These are phyloP conservation scores for Buceros bicornis DNA, from an alignment of 2,797 vertebrate species.

Conservation along the genomic window DNA sequence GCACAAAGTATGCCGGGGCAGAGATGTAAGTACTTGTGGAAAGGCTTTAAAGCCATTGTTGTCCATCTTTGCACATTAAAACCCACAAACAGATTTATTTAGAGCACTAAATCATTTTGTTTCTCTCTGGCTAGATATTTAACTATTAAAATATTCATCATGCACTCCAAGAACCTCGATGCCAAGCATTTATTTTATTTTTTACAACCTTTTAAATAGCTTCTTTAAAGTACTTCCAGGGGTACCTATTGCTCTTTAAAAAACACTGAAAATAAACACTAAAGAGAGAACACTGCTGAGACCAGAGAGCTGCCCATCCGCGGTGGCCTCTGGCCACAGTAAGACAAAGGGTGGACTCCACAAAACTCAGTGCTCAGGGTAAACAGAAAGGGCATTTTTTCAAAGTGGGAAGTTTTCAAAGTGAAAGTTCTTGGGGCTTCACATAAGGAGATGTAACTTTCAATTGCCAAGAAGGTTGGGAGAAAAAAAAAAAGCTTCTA, in stretches of 20 bases:
- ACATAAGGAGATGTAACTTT: neutral
- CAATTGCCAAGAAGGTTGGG: neutral
- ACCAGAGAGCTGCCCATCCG: neutral
- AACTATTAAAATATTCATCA: conserved; percentile 91
- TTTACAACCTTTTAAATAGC: conserved; percentile 76
- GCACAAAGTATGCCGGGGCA: conserved; percentile 32
- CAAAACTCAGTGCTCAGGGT: neutral
- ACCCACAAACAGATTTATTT: conserved; percentile 85
- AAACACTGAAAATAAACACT: conserved; percentile 38
- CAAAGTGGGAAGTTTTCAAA: neutral
- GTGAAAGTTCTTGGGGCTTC: neutral
- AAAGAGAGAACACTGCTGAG: conserved; percentile 35
- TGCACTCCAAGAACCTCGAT: conserved; percentile 77
- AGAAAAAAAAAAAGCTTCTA: neutral
- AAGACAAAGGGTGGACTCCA: neutral
- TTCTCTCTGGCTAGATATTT: conserved; percentile 80
- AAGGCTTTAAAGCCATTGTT: conserved; percentile 75
- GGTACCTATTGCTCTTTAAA: conserved; percentile 64
- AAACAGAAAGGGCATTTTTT: neutral
- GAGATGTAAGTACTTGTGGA: conserved; percentile 71
- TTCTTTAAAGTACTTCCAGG: conserved; percentile 77
- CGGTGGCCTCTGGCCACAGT: neutral
- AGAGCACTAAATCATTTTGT: conserved; percentile 81
- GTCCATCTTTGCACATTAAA: conserved; percentile 86
- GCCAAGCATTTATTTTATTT: conserved; percentile 74